Conservation (phyloP, 2,797 vertebrate genomes). For the Oreortyx pictus region DNA sequence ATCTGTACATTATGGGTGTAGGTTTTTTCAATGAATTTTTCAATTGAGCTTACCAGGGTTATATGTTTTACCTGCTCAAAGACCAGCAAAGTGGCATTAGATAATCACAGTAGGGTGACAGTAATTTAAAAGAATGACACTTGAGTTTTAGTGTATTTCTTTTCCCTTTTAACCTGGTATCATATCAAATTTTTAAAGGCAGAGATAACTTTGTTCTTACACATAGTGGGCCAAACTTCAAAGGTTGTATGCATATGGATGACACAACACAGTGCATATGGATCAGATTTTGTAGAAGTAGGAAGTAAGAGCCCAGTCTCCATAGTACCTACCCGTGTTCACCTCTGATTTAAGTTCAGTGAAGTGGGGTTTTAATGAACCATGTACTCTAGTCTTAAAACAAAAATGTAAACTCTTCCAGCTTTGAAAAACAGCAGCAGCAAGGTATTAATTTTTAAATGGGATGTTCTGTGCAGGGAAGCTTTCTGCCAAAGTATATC, state of each 20-base stretch:
- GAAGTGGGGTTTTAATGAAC: conserved; percentile 29
- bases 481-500: conserved; percentile 25
- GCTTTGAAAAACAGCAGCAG: neutral
- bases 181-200: neutral
- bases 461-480: neutral
- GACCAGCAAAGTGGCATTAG: neutral
- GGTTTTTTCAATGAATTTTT: neutral
- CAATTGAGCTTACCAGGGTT: neutral
- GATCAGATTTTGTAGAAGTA: neutral
- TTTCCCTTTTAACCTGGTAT: neutral
- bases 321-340: neutral
- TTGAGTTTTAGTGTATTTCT: neutral
- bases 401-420: conserved; percentile 11
- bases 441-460: conserved; percentile 47
- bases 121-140: neutral
- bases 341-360: neutral
- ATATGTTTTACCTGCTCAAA: neutral
- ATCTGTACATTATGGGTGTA: neutral
- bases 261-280: neutral
- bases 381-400: conserved; percentile 21
- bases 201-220: neutral
- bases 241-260: neutral
- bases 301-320: neutral
- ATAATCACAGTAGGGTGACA: neutral
- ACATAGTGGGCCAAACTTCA: neutral